These are phyloP conservation scores for Drosophila pseudotalamancana DNA, from an alignment of 2,888 invertebrate genomes.

Conservation along the genomic window DNA sequence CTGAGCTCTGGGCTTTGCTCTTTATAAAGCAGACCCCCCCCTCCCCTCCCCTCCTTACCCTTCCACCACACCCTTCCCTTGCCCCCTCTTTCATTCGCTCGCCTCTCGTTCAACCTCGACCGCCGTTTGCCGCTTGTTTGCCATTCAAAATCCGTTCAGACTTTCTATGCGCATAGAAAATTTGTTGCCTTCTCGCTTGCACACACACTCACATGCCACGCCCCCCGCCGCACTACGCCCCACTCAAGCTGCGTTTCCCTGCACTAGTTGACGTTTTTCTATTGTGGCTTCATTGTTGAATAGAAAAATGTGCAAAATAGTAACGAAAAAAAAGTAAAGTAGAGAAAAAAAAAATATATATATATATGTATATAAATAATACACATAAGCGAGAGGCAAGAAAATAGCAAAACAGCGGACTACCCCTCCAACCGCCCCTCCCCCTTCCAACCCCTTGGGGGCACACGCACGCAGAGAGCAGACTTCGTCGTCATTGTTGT, in stretches of 20 bases:
- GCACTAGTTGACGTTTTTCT: conserved; percentile 78
- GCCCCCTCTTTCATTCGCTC: background rate
- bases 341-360: conserved; percentile 7
- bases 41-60: background rate
- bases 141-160: conserved; percentile 81
- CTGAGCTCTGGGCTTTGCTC: conserved; percentile 41
- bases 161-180: conserved; percentile 74
- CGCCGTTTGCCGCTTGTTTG: conserved; percentile 69
- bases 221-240: background rate
- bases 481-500: too few species aligned
- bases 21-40: conserved; percentile 39
- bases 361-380: conserved; percentile 14
- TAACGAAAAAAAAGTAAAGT: conserved; percentile 64
- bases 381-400: conserved; percentile 40
- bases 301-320: conserved; percentile 79
- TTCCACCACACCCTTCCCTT: too few species aligned
- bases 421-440: conserved; percentile 9
- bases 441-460: background rate
- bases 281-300: conserved; percentile 81
- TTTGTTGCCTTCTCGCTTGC: conserved; percentile 63
- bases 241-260: conserved; percentile 39
- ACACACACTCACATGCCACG: conserved; percentile 28
- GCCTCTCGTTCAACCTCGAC: conserved; percentile 7
- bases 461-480: background rate
- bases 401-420: conserved; percentile 65